A percentile compares a stretch with the other conserved stretches of the same genome.
Evolutionary conservation across 2,797 vertebrate species (phyloP).

Genomic region (Oreochromis mossambicus): DNA sequence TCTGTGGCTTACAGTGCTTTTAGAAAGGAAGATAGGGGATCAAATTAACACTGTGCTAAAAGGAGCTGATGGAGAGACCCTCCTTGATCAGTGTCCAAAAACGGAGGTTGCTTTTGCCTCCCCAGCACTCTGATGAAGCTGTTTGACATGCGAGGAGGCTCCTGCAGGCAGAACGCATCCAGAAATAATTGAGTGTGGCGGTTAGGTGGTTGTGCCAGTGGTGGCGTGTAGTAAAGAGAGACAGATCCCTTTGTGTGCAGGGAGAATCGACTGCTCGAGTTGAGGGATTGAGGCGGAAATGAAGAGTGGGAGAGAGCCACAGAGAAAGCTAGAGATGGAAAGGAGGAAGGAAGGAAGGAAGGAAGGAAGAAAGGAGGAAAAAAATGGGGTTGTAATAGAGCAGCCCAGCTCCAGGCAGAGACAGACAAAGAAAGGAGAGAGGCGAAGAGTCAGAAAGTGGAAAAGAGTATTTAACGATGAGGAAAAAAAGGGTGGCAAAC

Average conservation of each 20-base stretch:
- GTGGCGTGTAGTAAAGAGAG: constrained; percentile 52
- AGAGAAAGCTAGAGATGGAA: constrained; percentile 8
- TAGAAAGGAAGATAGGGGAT: constrained; percentile 23
- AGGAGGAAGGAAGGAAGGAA: neutral
- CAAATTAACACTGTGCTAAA: constrained; percentile 34
- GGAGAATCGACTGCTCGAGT: constrained; percentile 35
- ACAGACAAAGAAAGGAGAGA: constrained; percentile 32
- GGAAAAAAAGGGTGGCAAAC: constrained; percentile 10
- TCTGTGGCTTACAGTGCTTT: constrained; percentile 21
- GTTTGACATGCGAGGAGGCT: constrained; percentile 55
- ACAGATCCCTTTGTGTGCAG: constrained; percentile 47
- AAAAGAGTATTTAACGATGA: constrained; percentile 45
- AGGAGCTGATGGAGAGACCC: constrained; percentile 17
- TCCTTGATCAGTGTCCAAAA: constrained; percentile 53
- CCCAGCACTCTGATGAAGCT: constrained; percentile 28
- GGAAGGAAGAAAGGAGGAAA: neutral
- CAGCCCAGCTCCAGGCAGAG: constrained; percentile 30
- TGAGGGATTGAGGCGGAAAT: constrained; percentile 38
- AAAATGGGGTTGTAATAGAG: constrained; percentile 21
- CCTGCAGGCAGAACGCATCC: constrained; percentile 43
- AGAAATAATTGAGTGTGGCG: constrained; percentile 63
- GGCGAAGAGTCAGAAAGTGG: constrained; percentile 27
- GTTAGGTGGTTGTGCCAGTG: constrained; percentile 53
- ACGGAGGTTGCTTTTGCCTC: constrained; percentile 26
- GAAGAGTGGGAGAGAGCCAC: constrained; percentile 39